Evolutionary conservation across 2,888 invertebrate species (phyloP).

Genomic region (Cosmorhoe ocellata): DNA sequence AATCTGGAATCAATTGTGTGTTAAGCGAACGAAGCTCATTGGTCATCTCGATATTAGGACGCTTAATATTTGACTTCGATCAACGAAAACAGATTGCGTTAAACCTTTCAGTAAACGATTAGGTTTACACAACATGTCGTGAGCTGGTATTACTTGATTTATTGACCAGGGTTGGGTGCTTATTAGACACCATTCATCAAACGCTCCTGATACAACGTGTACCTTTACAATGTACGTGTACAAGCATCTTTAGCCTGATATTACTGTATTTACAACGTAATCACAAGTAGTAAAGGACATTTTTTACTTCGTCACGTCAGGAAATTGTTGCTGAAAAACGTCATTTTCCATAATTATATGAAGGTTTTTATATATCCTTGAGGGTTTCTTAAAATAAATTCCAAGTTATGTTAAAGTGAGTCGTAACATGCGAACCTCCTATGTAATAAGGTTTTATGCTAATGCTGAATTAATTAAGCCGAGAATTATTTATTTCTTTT

Average conservation of each 20-base stretch:
- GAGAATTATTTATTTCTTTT: conserved; percentile 25
- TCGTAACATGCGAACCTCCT: conserved; percentile 37
- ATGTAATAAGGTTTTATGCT: conserved; percentile 44
- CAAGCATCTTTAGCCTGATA: conserved; percentile 2
- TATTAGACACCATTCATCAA: conserved; percentile 14
- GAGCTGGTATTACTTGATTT: conserved; percentile 11
- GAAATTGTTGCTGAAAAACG: conserved; percentile 25
- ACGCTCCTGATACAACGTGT: conserved; percentile 1
- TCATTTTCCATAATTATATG: conserved; percentile 27
- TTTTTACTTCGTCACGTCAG: conserved; percentile 21
- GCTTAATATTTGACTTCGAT: conserved; percentile 7
- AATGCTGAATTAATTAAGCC: conserved; percentile 41
- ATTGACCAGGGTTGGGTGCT: conserved; percentile 4
- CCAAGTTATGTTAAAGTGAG: conserved; percentile 26
- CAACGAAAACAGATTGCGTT: conserved; percentile 8
- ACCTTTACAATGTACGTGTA: conserved; percentile 4
- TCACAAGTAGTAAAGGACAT: conserved; percentile 9
- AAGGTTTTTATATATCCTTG: conserved; percentile 36
- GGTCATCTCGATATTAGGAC: conserved; percentile 1
- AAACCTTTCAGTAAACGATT: conserved; percentile 8
- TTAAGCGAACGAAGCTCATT: conserved; percentile 22
- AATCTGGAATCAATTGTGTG: conserved; percentile 51
- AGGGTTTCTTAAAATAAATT: conserved; percentile 30
- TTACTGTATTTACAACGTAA: conserved; percentile 11
- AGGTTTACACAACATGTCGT: conserved; percentile 1